Base-by-base conservation (phyloP, 1,140 invertebrate genomes). In the Cepaea nemoralis region DNA sequence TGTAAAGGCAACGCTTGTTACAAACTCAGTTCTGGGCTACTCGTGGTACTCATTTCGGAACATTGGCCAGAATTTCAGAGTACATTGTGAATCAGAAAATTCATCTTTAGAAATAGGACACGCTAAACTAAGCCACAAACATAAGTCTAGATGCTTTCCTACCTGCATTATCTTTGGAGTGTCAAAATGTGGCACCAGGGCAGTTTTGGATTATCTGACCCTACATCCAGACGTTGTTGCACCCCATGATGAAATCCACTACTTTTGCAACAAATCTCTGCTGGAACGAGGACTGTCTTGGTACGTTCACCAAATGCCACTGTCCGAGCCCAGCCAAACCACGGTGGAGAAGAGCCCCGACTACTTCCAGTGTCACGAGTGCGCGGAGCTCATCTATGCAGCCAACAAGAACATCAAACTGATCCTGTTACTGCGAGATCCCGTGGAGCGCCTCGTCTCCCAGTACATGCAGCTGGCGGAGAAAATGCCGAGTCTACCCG, bases 311-410 rank as follows among this genome's bases (percentile, higher is more conserved):
- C 40, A 80, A 39, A 80, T 80, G 78, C 78, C 78, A 27, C 24
- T 37, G 3, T 71, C 78, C 22, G 10, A 3, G 19, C 14, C 40
- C 14, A 12, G 73, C 59, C 78, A 80, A 73, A 73, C 73, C 55
- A 80, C 69, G 10, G 45, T 80, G n/a, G 78, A 80, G 37, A 80
- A 80, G 33, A 80, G 78, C 59, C 78, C 78, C 10, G 78, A 80
- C 35, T 80, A 80, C 59, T 80, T 80, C 39, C 5, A 80, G 48
- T 27, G 12, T 42, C 8, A 16, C 8, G 1, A 73, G 19, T 55
- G 78, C 40, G 33, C 78, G 1, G 14, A 14, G 19, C 40, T 37
- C 1, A 73, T 80, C 33, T 33, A 33, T 35, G 40, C 40, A 6
- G 42, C 37, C n/a, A 71, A 70, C 42, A 70, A n/a, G 0, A 37